phyloP scores from a whole-genome alignment of 2,797 vertebrate species.

The Pempheris klunzingeri region DNA sequence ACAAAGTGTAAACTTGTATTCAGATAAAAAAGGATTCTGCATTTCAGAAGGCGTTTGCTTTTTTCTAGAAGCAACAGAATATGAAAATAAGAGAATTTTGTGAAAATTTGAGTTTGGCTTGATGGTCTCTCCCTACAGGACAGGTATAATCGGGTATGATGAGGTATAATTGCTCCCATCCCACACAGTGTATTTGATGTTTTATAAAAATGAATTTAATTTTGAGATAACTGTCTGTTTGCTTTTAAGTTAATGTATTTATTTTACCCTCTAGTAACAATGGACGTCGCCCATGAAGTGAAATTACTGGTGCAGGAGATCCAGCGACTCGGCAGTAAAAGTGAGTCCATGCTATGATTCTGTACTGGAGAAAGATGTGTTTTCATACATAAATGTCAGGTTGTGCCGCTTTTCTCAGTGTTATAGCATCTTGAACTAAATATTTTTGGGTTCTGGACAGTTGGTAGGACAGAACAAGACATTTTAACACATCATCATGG shows the following conservation, averaged over 20 bases:
- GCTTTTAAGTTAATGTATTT: not conserved
- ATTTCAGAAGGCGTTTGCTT: not conserved
- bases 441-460: too few species aligned
- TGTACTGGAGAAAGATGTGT: not conserved
- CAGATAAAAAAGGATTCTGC: accelerated
- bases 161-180: too few species aligned
- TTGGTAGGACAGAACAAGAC: not conserved
- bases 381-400: not conserved
- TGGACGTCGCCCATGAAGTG: slow-evolving; percentile 94
- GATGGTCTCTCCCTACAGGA: not conserved
- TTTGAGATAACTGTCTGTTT: too few species aligned
- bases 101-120: not conserved
- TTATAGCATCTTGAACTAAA: not conserved
- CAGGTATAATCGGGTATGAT: not conserved
- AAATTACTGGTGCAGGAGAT: slow-evolving; percentile 92
- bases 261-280: slow-evolving; percentile 77
- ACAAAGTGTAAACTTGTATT: not conserved
- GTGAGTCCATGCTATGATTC: slow-evolving; percentile 81
- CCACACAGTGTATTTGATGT: not conserved
- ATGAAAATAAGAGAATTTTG: not conserved
- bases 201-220: not conserved
- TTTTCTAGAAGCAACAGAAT: not conserved
- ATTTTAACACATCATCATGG: not conserved
- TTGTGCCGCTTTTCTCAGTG: not conserved
- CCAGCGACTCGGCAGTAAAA: slow-evolving; percentile 90